Evolutionary conservation across 2,797 vertebrate species (phyloP).

Genomic region (Limosa lapponica): DNA sequence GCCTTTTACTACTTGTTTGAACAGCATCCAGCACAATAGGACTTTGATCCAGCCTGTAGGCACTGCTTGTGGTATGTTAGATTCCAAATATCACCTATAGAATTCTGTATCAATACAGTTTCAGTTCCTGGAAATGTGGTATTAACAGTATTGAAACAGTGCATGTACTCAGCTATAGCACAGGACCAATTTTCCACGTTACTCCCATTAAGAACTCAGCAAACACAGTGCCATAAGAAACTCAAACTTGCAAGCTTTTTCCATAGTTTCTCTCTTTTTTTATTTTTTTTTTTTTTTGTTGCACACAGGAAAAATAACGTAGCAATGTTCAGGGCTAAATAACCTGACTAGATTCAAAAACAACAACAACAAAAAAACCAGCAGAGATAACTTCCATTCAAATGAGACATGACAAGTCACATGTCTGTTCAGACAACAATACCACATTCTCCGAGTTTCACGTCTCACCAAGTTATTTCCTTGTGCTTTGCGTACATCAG

Average conservation of each 20-base stretch:
- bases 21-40: conserved; percentile 18
- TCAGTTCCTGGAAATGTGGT: background rate
- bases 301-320: background rate
- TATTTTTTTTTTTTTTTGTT: background rate
- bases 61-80: background rate
- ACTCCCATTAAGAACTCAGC: background rate
- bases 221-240: background rate
- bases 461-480: background rate
- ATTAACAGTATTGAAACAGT: background rate
- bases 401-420: background rate
- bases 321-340: background rate
- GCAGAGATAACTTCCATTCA: background rate
- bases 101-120: background rate
- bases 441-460: background rate
- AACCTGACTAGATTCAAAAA: background rate
- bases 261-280: background rate
- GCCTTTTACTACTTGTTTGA: conserved; percentile 53
- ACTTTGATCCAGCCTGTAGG: conserved; percentile 32
- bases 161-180: background rate
- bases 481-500: background rate
- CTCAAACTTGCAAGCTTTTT: background rate
- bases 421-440: background rate
- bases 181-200: background rate
- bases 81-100: background rate
- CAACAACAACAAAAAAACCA: background rate